Evolutionary conservation across 2,888 invertebrate genomes (phyloP), one percentile per base, ranked within the genome.

Genomic region (Agapetus fuscipes): DNA sequence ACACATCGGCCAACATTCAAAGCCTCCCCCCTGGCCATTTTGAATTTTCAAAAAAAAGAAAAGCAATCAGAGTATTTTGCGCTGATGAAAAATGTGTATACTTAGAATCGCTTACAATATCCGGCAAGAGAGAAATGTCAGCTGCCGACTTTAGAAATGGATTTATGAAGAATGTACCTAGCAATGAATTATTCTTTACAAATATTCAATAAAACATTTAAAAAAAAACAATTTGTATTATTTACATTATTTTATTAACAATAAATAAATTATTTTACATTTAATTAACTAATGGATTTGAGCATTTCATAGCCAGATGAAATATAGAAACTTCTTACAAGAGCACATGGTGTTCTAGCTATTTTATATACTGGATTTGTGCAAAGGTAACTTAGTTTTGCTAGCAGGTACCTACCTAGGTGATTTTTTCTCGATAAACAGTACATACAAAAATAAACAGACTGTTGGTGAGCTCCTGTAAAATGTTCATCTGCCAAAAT

Each of bases 131-230:
- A 57, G 65, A 73, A 51, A 86, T 93, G 76, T 74, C 70, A 34
- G 85, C 89, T 3, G 53, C 62, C 51, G 88, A 89, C 56, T 95
- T 95, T 66, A 78, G 78, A 60, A 90, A 90, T 68, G 93, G 93
- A 6, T 93, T 80, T 60, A 62, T 91, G 17, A 76, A 73, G 54
- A 80, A 80, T 63, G 52, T 58, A 30, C 53, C 60, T 51, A 50
- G 59, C 9, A 30, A 34, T 38, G 33, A 47, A 42, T 20, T 39
- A n/a, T 41, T 28, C 26, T 46, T 46, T 34, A 30, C 32, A 12
- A 36, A 17, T 17, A 9, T 34, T 10, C 12, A 17, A 20, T 32
- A n/a, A 17, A 37, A 29, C 11, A 32, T 32, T 12, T 17, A 13
- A 32, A 20, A n/a, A 12, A 28, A 14, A 34, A 34, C 5, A 34